Percentiles rank a stretch among this genome's conserved stretches.
Conservation (phyloP, 2,113 vertebrate genomes). For the Larimichthys crocea region DNA sequence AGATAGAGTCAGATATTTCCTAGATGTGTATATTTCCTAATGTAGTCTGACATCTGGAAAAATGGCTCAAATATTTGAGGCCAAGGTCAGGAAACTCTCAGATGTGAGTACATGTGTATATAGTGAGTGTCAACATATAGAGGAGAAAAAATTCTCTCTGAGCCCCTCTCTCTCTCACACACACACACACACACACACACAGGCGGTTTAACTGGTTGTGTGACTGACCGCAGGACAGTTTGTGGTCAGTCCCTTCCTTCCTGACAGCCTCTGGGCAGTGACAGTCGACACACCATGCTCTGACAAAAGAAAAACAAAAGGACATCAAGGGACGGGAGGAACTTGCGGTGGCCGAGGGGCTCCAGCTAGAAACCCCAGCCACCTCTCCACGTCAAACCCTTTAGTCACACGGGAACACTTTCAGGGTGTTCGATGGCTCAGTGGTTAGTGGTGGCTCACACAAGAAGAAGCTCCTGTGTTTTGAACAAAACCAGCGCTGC, state of each 20-base stretch:
- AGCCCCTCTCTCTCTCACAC: neutral
- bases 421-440: conserved; percentile 2
- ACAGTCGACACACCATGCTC: conserved; percentile 25
- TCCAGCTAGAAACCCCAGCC: conserved; percentile 27
- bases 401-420: conserved; percentile 31
- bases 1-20: conserved; percentile 2
- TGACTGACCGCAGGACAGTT: conserved; percentile 30
- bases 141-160: neutral
- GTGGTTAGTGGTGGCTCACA: conserved; percentile 5
- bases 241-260: conserved; percentile 67
- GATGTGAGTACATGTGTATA: neutral
- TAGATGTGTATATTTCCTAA: neutral
- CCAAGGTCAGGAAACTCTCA: neutral
- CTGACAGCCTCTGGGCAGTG: conserved; percentile 46
- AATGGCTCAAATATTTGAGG: conserved; percentile 21
- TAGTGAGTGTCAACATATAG: neutral
- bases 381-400: conserved; percentile 13
- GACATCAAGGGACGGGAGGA: conserved; percentile 58
- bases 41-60: conserved; percentile 5
- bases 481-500: neutral
- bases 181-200: conserved; percentile 15
- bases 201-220: conserved; percentile 10
- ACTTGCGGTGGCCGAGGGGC: conserved; percentile 31
- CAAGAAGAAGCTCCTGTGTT: neutral
- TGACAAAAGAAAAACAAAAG: conserved; percentile 58